Evolutionary conservation across 2,113 vertebrate genomes (phyloP).

Genomic region (Bos indicus): DNA sequence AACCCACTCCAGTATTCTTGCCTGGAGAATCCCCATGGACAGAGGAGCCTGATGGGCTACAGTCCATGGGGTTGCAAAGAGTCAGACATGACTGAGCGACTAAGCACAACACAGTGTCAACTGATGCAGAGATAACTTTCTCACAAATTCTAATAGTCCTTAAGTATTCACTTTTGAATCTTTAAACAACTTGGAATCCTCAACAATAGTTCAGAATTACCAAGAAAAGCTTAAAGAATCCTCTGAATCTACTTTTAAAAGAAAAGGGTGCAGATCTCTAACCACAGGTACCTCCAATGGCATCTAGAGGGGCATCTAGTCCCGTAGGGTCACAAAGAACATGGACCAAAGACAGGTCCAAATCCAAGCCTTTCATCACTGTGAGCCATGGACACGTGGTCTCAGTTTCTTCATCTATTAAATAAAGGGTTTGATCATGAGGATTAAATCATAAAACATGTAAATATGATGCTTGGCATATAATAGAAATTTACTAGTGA

Average conservation of each 20-base stretch:
- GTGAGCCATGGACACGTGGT: not conserved
- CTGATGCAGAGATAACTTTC: not conserved
- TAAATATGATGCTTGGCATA: not conserved
- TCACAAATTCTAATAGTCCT: not conserved
- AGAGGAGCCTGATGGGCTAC: not conserved
- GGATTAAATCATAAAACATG: not conserved
- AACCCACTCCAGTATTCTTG: not conserved
- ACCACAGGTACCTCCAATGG: not conserved
- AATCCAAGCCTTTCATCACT: not conserved
- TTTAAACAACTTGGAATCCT: slow-evolving; percentile 3
- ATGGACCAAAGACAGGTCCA: not conserved
- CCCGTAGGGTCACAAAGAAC: not conserved
- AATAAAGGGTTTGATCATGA: not conserved
- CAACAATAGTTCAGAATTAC: not conserved
- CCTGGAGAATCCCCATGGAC: not conserved
- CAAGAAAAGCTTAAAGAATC: not conserved
- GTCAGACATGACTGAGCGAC: not conserved
- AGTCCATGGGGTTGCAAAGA: not conserved
- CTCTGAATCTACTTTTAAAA: not conserved
- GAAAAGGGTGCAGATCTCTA: not conserved
- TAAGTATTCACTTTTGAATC: not conserved
- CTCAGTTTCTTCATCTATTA: not conserved
- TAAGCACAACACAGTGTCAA: not conserved
- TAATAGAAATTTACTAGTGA: not conserved
- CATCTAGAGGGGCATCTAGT: not conserved